These are phyloP conservation scores for Meandrina meandrites DNA, from an alignment of 92 coral and sea anemone genomes.

Conservation along the genomic window DNA sequence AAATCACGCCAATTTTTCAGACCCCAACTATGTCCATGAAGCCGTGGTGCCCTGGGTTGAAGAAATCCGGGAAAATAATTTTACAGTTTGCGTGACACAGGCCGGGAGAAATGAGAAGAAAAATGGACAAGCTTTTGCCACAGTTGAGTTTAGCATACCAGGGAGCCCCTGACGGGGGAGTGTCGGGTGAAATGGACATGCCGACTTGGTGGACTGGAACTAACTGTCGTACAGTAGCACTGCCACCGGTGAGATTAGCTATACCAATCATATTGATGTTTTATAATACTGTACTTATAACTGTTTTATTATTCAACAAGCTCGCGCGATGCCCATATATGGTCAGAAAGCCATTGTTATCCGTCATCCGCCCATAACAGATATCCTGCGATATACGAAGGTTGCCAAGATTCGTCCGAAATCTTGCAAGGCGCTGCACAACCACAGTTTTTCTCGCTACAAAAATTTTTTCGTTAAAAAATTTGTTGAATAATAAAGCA, in stretches of 20 bases:
- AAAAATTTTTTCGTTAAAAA: no score
- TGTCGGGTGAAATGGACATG: conserved; percentile 56
- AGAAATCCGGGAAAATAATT: conserved; percentile 21
- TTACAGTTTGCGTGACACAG: conserved; percentile 45
- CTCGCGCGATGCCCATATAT: no score
- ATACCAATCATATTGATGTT: background rate
- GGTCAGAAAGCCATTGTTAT: no score
- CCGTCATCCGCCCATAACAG: no score
- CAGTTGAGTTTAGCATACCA: conserved; percentile 61
- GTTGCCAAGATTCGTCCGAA: no score
- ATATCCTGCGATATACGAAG: no score
- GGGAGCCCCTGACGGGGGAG: conserved; percentile 64
- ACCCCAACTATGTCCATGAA: conserved; percentile 47
- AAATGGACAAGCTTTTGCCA: conserved; percentile 14
- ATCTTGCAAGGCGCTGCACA: no score
- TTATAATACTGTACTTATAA: no score
- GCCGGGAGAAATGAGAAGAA: conserved; percentile 46
- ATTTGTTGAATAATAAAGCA: no score
- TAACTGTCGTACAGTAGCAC: conserved; percentile 23
- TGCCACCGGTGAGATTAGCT: conserved; percentile 35
- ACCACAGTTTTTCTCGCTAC: no score
- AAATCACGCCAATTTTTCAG: conserved; percentile 43
- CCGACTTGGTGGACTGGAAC: conserved; percentile 64
- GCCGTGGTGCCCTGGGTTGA: conserved; percentile 61
- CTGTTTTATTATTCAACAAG: no score